Base-by-base conservation (phyloP, 2,888 invertebrate genomes). In the Netelia inedita region DNA sequence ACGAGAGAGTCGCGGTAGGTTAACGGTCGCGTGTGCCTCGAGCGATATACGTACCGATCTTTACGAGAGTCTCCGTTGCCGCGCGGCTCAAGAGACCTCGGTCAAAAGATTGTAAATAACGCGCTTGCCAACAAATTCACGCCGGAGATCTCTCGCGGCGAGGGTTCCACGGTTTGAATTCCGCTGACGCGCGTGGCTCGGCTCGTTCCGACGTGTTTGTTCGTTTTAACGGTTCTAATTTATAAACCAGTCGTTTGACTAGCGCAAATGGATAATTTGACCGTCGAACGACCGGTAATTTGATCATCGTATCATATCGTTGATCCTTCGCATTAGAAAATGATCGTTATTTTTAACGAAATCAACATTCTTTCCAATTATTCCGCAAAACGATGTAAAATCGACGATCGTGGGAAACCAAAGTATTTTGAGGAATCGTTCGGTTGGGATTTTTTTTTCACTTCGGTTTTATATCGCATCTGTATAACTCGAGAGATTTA, bases 21-120 rank as follows among this genome's bases (percentile, higher is more conserved):
- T 89, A 88, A 89, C 88, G 88, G 89, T 88, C 81, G 83, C 79
- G 66, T 74, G 69, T 84, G 89, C 88, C 88, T 76, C 78, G 68
- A 89, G 89, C 88, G 85, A 82, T 88, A 19, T 57, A 19, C 57
- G 9, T 16, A 53, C 46, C 6, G 46, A 46, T 46, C 11, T 46
- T 46, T 46, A 46, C 46, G 46, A 46, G 46, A 14, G 46, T 86
- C 83, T 79, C 79, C 35, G 75, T 65, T 59, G 65, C 63, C 50
- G 59, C 46, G n/a, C 43, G 73, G 55, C 68, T 82, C 66, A 23
- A 66, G 68, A 69, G 73, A 79, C 41, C 41, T 21, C 63, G 19
- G 83, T 65, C 50, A 72, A 79, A 82, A 72, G 79, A 83, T 86
- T 85, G 85, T 76, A 76, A 87, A 85, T 85, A 85, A 75, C 74